Conservation (phyloP, 2,113 vertebrate genomes). For the Sebastes fasciatus region DNA sequence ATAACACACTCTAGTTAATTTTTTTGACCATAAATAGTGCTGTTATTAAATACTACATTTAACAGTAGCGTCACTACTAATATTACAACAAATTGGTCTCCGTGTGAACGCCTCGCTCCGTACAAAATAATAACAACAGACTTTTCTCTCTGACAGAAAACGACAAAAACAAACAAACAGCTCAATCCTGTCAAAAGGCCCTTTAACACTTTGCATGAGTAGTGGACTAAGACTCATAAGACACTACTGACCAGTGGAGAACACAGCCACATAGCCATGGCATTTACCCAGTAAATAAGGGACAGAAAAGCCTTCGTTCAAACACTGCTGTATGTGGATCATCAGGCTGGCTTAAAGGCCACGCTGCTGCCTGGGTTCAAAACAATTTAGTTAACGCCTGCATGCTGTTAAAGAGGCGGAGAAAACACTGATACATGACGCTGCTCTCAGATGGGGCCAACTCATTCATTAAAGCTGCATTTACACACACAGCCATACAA, state of each 20-base stretch:
- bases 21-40: constrained; percentile 77
- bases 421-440: constrained; percentile 29
- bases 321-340: constrained; percentile 14
- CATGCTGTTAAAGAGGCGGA: constrained; percentile 46
- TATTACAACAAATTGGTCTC: constrained; percentile 73
- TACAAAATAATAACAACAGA: constrained; percentile 30
- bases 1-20: constrained; percentile 71
- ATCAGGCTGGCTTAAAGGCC: constrained; percentile 20
- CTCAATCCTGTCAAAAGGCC: constrained; percentile 62
- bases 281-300: constrained; percentile 24
- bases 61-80: constrained; percentile 77
- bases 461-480: constrained; percentile 58
- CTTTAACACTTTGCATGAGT: constrained; percentile 67
- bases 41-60: constrained; percentile 79
- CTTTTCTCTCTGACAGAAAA: constrained; percentile 39
- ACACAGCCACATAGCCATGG: constrained; percentile 35
- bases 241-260: constrained; percentile 50
- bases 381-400: neutral
- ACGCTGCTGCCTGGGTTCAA: neutral
- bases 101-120: constrained; percentile 54
- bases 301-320: constrained; percentile 23
- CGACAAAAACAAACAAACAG: constrained; percentile 47
- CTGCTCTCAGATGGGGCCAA: constrained; percentile 7
- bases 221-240: constrained; percentile 47
- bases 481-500: constrained; percentile 32